Evolutionary conservation across 1,140 invertebrate species (phyloP).

Genomic region (Thalassaphorura encarpata): DNA sequence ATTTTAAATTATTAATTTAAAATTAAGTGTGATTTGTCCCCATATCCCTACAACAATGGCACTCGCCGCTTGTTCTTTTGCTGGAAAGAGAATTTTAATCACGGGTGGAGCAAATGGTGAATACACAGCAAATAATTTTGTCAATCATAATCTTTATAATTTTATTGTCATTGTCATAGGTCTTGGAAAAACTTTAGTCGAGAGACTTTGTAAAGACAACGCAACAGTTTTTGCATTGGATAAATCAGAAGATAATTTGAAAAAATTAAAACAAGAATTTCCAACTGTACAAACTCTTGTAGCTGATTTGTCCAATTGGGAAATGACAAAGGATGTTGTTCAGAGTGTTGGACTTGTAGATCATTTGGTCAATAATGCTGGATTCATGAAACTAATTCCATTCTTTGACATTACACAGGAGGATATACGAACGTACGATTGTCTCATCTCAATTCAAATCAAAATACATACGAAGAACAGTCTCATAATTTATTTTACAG

Average conservation of each 20-base stretch:
- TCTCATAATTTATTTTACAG: slow-evolving; percentile 41
- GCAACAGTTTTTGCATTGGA: slow-evolving; percentile 39
- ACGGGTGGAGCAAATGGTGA: slow-evolving; percentile 12
- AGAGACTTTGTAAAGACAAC: slow-evolving; percentile 35
- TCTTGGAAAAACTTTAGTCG: slow-evolving; percentile 36
- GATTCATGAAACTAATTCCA: background rate
- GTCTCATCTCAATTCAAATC: too few species aligned
- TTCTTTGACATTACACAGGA: background rate
- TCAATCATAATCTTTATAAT: background rate
- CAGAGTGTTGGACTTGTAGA: slow-evolving; percentile 24
- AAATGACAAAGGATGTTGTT: slow-evolving; percentile 14
- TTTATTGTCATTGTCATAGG: slow-evolving; percentile 23
- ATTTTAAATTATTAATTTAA: too few species aligned
- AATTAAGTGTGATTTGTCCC: too few species aligned
- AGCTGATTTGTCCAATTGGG: slow-evolving; percentile 29
- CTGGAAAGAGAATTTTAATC: background rate
- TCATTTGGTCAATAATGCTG: slow-evolving; percentile 20
- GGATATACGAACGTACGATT: background rate
- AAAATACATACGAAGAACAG: too few species aligned
- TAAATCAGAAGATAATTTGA: slow-evolving; percentile 36
- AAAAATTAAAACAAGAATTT: slow-evolving; percentile 35
- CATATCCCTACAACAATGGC: too few species aligned
- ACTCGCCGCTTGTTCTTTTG: too few species aligned
- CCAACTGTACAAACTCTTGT: slow-evolving; percentile 17
- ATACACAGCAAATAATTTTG: background rate